These are phyloP conservation scores for Sebastes umbrosus DNA, from an alignment of 2,797 vertebrate genomes.

Conservation along the genomic window DNA sequence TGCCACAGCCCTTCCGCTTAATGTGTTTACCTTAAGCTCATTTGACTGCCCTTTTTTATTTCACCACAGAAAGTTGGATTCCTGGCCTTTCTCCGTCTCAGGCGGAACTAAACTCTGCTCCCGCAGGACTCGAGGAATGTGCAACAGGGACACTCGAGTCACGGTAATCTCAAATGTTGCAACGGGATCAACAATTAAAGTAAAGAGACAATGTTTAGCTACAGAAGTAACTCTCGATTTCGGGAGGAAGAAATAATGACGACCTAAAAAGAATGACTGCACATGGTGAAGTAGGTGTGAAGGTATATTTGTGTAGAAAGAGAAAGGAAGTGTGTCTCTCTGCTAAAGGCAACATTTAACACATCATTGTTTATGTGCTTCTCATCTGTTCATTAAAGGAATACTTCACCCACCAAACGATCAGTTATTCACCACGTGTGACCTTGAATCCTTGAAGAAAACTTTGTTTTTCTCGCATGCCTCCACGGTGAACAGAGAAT, in stretches of 20 bases:
- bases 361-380: not conserved
- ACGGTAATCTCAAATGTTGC: conserved; percentile 39
- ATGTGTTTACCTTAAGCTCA: conserved; percentile 71
- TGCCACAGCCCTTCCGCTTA: conserved; percentile 59
- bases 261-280: conserved; percentile 8
- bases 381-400: conserved; percentile 14
- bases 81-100: conserved; percentile 45
- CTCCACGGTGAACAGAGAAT: not conserved
- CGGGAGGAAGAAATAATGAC: not conserved
- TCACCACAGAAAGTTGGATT: conserved; percentile 57
- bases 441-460: not conserved
- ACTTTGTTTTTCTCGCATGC: too few species aligned
- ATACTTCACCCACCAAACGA: not conserved
- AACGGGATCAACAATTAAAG: conserved; percentile 25
- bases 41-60: conserved; percentile 60
- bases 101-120: conserved; percentile 67
- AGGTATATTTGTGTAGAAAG: conserved; percentile 36
- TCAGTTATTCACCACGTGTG: not conserved
- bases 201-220: conserved; percentile 19
- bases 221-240: not conserved
- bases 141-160: conserved; percentile 53
- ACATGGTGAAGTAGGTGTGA: conserved; percentile 13
- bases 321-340: conserved; percentile 11
- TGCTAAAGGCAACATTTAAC: conserved; percentile 21
- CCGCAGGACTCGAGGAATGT: conserved; percentile 57